A percentile compares a stretch with the other conserved stretches of the same genome.
phyloP scores from a whole-genome alignment of 2,113 vertebrate genomes.

The Vanacampus margaritifer region DNA sequence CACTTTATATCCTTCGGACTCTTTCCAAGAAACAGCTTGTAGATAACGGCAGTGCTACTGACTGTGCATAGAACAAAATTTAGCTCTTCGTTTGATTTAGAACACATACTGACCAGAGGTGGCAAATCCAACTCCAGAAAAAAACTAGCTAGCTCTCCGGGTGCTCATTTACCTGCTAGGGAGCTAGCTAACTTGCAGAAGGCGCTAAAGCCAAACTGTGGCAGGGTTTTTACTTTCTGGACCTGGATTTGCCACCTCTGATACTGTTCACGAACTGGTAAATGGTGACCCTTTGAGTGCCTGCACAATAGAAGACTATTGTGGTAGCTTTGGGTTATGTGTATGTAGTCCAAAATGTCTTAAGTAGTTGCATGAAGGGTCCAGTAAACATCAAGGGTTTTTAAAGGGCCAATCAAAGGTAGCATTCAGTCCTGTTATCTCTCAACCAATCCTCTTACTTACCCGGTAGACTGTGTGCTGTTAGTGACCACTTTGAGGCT shows the following conservation, averaged over 20 bases:
- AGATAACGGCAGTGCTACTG: constrained; percentile 32
- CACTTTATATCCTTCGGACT: constrained; percentile 34
- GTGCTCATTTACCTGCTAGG: no score
- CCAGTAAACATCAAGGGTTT: background rate
- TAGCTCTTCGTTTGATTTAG: constrained; percentile 23
- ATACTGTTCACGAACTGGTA: constrained; percentile 32
- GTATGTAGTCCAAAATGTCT: constrained; percentile 1
- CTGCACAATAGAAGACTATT: constrained; percentile 28
- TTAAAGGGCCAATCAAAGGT: constrained; percentile 2
- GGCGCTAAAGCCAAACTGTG: no score
- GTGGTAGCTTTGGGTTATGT: constrained; percentile 4
- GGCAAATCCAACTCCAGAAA: no score
- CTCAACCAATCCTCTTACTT: constrained; percentile 6
- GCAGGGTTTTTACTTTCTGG: no score
- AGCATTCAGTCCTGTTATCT: constrained; percentile 6
- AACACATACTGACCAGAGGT: constrained; percentile 2
- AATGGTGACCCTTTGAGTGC: constrained; percentile 30
- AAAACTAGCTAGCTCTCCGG: no score
- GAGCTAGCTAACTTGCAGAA: no score
- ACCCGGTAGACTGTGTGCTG: constrained; percentile 90
- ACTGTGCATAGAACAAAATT: constrained; percentile 52
- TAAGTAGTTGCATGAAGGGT: background rate
- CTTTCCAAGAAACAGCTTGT: constrained; percentile 48
- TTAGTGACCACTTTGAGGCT: constrained; percentile 96
- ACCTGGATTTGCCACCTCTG: constrained; percentile 49